These are phyloP conservation scores for Brachionus asplanchnoidis DNA, from an alignment of 1,140 invertebrate genomes.

Conservation along the genomic window DNA sequence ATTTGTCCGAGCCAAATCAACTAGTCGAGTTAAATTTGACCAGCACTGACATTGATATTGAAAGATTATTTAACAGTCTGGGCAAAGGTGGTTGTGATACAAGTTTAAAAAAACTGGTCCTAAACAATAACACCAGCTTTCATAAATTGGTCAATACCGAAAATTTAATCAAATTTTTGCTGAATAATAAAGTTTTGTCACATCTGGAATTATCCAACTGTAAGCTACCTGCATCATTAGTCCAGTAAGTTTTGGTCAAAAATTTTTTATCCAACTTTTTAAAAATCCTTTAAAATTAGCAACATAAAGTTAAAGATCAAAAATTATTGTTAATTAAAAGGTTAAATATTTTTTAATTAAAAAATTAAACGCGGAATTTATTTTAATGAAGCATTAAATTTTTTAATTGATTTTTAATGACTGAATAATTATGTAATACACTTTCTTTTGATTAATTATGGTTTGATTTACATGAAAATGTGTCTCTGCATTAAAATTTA, in stretches of 20 bases:
- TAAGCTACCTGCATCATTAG: neutral
- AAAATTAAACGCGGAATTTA: no score
- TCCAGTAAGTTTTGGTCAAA: neutral
- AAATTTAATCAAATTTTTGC: conserved; percentile 38
- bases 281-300: no score
- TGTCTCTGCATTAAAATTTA: no score
- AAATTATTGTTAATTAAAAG: no score
- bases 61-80: neutral
- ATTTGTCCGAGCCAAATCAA: conserved; percentile 34
- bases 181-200: neutral
- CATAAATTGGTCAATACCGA: neutral
- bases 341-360: no score
- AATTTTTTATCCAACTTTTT: neutral
- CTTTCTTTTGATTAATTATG: no score
- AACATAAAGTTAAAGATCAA: no score
- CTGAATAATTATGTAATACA: no score
- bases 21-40: conserved; percentile 32
- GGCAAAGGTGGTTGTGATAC: conserved; percentile 11
- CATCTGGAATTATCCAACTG: conserved; percentile 19
- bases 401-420: no score
- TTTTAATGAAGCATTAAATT: no score
- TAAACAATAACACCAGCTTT: neutral
- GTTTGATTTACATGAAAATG: no score
- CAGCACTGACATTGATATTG: conserved; percentile 5
- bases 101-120: conserved; percentile 5